These are phyloP conservation scores for Subacronicta megacephala DNA, from an alignment of 2,888 invertebrate genomes.

Conservation along the genomic window DNA sequence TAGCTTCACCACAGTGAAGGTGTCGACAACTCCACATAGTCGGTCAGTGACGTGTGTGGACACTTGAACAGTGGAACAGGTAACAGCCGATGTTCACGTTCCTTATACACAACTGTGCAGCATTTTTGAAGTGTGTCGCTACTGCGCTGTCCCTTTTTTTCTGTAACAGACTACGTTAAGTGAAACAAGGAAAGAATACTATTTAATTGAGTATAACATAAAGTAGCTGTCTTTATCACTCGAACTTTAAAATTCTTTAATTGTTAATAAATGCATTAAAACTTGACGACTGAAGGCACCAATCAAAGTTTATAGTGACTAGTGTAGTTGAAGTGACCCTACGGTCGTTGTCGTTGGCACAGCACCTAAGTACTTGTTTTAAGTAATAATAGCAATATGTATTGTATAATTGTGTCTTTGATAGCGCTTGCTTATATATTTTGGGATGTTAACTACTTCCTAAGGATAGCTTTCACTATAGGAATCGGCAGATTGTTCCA, in stretches of 20 bases:
- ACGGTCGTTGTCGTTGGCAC: constrained; percentile 8
- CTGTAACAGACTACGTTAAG: constrained; percentile 3
- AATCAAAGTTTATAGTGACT: constrained; percentile 31
- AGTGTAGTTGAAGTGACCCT: constrained; percentile 39
- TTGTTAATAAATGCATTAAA: constrained; percentile 6
- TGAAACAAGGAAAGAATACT: constrained; percentile 34
- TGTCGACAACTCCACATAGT: constrained; percentile 47
- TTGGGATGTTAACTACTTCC: constrained; percentile 95
- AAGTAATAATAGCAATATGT: constrained; percentile 66
- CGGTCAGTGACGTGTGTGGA: constrained; percentile 42
- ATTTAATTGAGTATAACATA: constrained; percentile 12
- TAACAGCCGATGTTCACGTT: constrained; percentile 31
- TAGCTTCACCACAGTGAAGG: constrained; percentile 36
- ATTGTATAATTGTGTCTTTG: constrained; percentile 73
- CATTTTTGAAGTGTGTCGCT: constrained; percentile 2
- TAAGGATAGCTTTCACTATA: constrained; percentile 93
- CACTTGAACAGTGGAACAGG: not conserved
- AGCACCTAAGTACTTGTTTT: constrained; percentile 5
- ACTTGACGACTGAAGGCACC: constrained; percentile 4
- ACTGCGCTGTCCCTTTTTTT: constrained; percentile 33
- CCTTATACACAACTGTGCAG: constrained; percentile 5
- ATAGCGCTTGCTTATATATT: constrained; percentile 91
- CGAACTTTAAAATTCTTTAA: constrained; percentile 22
- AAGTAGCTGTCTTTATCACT: constrained; percentile 35
- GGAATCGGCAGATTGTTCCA: constrained; percentile 92